Base-by-base conservation (phyloP, 2,113 vertebrate species). In the Otocyon megalotis region DNA sequence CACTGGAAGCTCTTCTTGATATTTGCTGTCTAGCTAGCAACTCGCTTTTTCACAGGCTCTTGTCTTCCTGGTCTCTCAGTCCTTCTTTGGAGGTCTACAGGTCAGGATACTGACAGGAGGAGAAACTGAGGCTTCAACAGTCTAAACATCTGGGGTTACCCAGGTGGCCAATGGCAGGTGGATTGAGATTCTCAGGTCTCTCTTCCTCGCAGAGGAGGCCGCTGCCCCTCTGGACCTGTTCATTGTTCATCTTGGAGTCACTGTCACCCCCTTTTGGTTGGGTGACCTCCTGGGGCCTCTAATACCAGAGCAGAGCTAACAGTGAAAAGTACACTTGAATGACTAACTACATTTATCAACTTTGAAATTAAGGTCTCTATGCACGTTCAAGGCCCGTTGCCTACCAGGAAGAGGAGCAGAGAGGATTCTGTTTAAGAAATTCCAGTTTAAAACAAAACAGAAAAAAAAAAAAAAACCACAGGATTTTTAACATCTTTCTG, bases 391-490 rank as follows among this genome's bases (percentile, higher is more conserved):
- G n/a, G 12, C 3, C 79, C 37, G 0, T 77, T 86, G 10, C 62
- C 60, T 83, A 24, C 11, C 12, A 32, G 62, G 50, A 74, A 63
- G n/a, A 43, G 28, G 5, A 48, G 35, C 3, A 65, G 30, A 50
- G 6, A 60, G 48, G 62, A 69, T 13, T 20, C 26, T 8, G 1
- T 83, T 56, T 17, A 17, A 65, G 20, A 97, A 83, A 72, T 62
- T 67, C 1, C 24, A 67, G 15, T 74, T 79, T 89, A 48, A 96
- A 92, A 84, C 30, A 93, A 88, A 95, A 80, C 19, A 84, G 35
- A 58, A 72, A 81, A 58, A 28, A 74, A 32, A 71, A 13, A 35
- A 86, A 53, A 74, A 9, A 30, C 7, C 50, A 62, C 30, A 56
- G 53, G 28, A 82, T 53, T 65, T 79, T 76, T 50, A 63, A 35